Conservation (phyloP, 2,113 vertebrate genomes). For the Hippolais icterina region DNA sequence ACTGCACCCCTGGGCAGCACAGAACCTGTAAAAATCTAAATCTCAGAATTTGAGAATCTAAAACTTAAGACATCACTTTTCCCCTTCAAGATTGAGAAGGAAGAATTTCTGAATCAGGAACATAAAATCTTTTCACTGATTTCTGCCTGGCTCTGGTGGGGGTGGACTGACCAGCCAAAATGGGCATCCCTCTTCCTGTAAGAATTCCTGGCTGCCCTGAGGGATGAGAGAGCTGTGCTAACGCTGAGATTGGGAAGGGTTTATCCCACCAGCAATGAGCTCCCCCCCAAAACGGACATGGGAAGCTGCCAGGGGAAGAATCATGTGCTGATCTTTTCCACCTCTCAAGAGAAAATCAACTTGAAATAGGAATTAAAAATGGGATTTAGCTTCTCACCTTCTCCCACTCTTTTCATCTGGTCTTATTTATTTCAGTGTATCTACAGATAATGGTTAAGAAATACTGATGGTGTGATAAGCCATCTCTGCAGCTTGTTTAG, state of each 20-base stretch:
- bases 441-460: background rate
- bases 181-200: too few relatives aligned
- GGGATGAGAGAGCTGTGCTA: background rate
- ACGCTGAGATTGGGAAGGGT: background rate
- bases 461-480: background rate
- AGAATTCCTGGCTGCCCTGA: background rate
- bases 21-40: background rate
- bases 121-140: background rate
- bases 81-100: background rate
- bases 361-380: background rate
- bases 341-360: background rate
- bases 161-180: rapidly evolving
- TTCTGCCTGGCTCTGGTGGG: background rate
- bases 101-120: background rate
- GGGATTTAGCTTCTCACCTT: background rate
- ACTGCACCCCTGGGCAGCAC: background rate
- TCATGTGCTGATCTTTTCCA: rapidly evolving
- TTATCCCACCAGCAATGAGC: background rate
- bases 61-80: background rate
- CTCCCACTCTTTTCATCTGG: background rate
- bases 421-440: background rate
- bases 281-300: rapidly evolving
- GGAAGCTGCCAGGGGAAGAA: background rate
- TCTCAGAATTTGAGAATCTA: background rate
- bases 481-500: background rate